Evolutionary conservation across 2,797 vertebrate genomes (phyloP), one percentile per base, ranked within the genome.

Genomic region (Vespertilio murinus): DNA sequence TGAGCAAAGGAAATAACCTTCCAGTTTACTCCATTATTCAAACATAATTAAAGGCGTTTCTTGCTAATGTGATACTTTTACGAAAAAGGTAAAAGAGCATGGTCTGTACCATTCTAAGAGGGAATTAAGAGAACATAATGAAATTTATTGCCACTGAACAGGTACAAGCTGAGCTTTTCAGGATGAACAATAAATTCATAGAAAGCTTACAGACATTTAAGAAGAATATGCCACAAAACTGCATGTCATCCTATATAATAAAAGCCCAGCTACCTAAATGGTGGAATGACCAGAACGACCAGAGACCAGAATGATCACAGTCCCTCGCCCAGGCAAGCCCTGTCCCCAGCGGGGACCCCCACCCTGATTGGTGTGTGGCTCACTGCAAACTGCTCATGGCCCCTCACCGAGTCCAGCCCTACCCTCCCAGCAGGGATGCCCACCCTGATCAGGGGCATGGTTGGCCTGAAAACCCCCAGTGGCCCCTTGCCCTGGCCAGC

Each of bases 181-280:
- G 42, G 81, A 94, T 47, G 20, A 96, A 92, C 83, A 87, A 91
- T 83, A 90, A 95, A 90, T 86, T 91, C 77, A 77, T 8, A 70
- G 59, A 81, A 88, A 85, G 13, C 42, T 88, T 74, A 47, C 4
- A 77, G 69, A 93, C 17, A 78, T 74, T 94, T 94, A 38, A 82
- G 93, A 93, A 90, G 47, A 89, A 78, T 13, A 59, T 65, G 30
- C 9, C 74, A 93, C 56, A 85, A 70, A 89, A 77, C 30, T 64
- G 14, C 78, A 61, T 42, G n/a, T 67, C 56, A 56, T 30, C 59
- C 59, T 61, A 61, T 61, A 30, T 61, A 61, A 11, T 14, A 61
- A 61, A 61, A 61, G 59, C 22, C 59, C 28, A 30, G 28, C 12
- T 6, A 59, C 20, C 1, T 11, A 28, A 59, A 30, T 61, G 59